Evolutionary conservation across 2,888 invertebrate genomes (phyloP).

Genomic region (Athalia cordata): DNA sequence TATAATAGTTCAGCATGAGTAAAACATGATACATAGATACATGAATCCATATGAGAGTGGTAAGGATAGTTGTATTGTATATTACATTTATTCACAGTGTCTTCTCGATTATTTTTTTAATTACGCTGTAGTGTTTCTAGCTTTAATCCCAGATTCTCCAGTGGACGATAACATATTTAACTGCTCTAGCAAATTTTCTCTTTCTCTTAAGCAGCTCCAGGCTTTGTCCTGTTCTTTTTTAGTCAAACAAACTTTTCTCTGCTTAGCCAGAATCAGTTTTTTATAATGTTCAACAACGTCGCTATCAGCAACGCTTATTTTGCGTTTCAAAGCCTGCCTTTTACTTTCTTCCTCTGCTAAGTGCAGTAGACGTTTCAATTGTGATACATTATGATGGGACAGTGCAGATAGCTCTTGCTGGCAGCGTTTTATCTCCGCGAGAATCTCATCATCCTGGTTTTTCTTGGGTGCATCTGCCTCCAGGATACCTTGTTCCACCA

Average conservation of each 20-base stretch:
- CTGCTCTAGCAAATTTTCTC: slow-evolving; percentile 69
- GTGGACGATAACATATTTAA: slow-evolving; percentile 68
- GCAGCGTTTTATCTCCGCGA: slow-evolving; percentile 90
- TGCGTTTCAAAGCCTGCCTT: slow-evolving; percentile 85
- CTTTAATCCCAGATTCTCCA: slow-evolving; percentile 61
- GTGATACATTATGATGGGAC: slow-evolving; percentile 86
- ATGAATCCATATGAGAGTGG: no score
- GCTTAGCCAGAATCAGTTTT: slow-evolving; percentile 85
- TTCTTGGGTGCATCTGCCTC: slow-evolving; percentile 78
- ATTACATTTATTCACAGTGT: slow-evolving; percentile 1
- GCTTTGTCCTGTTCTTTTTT: slow-evolving; percentile 89
- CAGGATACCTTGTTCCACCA: slow-evolving; percentile 90
- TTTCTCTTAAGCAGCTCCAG: slow-evolving; percentile 73
- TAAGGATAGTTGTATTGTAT: not conserved
- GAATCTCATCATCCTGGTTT: slow-evolving; percentile 87
- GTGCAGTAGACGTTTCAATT: slow-evolving; percentile 81
- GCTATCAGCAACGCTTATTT: slow-evolving; percentile 83
- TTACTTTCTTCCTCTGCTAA: slow-evolving; percentile 87
- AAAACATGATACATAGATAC: no score
- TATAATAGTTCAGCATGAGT: not conserved
- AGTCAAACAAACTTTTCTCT: slow-evolving; percentile 86
- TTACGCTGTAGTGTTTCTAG: slow-evolving; percentile 24
- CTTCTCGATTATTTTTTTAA: not conserved
- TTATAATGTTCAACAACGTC: slow-evolving; percentile 90
- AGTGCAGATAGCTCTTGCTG: slow-evolving; percentile 87